Evolutionary conservation across 2,113 vertebrate genomes (phyloP), one percentile per base, ranked within the genome.

Genomic region (Lutjanus erythropterus): DNA sequence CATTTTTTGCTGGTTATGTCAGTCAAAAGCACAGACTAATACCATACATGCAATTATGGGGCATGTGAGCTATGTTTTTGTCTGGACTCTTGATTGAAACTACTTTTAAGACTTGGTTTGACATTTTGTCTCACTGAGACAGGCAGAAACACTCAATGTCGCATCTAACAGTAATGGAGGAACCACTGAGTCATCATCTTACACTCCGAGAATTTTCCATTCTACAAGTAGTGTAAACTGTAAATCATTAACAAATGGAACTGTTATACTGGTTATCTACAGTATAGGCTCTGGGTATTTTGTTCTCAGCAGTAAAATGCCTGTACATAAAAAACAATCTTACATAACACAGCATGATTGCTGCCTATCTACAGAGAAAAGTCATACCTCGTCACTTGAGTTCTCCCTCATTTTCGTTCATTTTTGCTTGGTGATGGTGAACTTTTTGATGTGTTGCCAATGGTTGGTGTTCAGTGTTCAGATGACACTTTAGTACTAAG

Each of bases 171-270:
- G 10, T 41, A 27, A 9, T 39, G 5, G 39, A 64, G 31, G 35
- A 81, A 75, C 31, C 31, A 62, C 44, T 58, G 71, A 79, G 52
- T 90, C 77, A 85, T 85, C 65, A 58, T 78, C 47, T 86, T 65
- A 21, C 19, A 25, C 74, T 79, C 19, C 27, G 23, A 62, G 10
- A 55, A 60, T 58, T 87, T 88, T 86, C 75, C 59, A 3, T 82
- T 85, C 37, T 49, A 10, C 11, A 21, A 58, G 25, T 72, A 53
- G 62, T 71, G 39, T 74, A 8, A 71, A 71, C 53, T 82, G 70
- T 84, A 35, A 85, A 79, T 91, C 66, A 84, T 87, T 88, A 55
- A 86, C 71, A 67, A 66, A 49, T 42, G 6, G 15, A 58, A 50
- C 50, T 29, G 53, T 83, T 75, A 44, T 62, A 16, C 23, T 71